phyloP scores from a whole-genome alignment of 2,797 vertebrate genomes.

The Heteromormyrus szaboi region DNA sequence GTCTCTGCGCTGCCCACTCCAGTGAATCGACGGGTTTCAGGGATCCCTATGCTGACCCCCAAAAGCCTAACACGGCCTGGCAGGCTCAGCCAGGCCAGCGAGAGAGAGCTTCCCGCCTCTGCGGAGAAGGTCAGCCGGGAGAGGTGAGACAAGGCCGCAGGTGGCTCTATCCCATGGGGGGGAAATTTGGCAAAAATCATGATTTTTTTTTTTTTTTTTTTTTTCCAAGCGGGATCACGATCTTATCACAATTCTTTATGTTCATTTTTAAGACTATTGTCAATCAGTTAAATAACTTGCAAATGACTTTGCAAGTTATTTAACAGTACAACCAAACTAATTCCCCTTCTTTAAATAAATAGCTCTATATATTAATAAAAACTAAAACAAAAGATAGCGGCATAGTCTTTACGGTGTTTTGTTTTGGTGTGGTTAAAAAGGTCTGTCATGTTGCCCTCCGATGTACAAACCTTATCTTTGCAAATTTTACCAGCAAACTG shows the following conservation, averaged over 20 bases:
- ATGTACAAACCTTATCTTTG: not conserved
- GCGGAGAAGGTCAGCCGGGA: conserved; percentile 26
- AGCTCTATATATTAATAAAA: not conserved
- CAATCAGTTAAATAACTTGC: too few relatives aligned
- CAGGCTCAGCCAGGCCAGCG: conserved; percentile 10
- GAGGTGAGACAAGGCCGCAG: conserved; percentile 52
- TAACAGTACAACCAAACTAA: not conserved
- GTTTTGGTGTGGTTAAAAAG: not conserved
- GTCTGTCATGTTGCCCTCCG: not conserved
- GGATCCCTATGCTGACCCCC: conserved; percentile 60
- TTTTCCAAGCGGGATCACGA: not conserved
- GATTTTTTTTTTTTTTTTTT: not conserved
- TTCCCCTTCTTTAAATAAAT: not conserved
- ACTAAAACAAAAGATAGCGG: not conserved
- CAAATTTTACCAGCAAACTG: not conserved
- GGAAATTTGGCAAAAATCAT: not conserved
- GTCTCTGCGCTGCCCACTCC: conserved; percentile 73
- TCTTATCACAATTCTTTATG: not conserved
- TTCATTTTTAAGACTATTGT: not conserved
- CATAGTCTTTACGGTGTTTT: not conserved
- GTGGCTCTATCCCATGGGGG: not conserved
- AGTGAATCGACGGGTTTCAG: conserved; percentile 47
- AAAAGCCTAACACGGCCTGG: conserved; percentile 36
- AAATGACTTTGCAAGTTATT: not conserved
- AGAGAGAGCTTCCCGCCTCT: conserved; percentile 17